Evolutionary conservation across 2,888 invertebrate species (phyloP), one percentile per base, ranked within the genome.

Genomic region (Apotomis capreana): DNA sequence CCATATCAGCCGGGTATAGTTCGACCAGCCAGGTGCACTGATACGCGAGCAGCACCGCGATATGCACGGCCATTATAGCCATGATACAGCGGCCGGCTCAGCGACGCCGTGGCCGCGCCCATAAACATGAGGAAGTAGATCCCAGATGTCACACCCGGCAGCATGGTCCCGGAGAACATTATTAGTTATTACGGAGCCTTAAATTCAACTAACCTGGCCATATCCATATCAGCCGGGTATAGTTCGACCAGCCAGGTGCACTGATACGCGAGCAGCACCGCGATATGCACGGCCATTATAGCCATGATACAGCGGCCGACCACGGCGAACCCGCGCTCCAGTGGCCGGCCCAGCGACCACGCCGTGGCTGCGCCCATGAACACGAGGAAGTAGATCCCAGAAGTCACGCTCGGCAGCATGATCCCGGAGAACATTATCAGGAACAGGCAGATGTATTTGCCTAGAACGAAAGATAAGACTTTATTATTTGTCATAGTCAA

Each of bases 121-220:
- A 99, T 94, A 88, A 99, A 99, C 70, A 96, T 94, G 68, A 98
- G 83, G 89, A 97, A 98, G 89, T 99, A 99, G 59, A 98, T 94
- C 9, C 96, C 96, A 55, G 97, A 97, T 36, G 96, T 95, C 46
- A 97, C 92, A 68, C 98, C 97, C 1, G 99, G 99, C 58, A 96
- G 95, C 84, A 98, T 91, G 74, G 96, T 95, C 0, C 96, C 97
- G 9, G 96, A 95, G 77, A 95, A 91, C 90, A 96, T 96, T 79
- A 97, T 89, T 6, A 95, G 92, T n/a, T n/a, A n/a, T 44, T 44
- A 8, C 8, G 44, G 5, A 44, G 44, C 44, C 44, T 51, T 60
- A 60, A 65, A 26, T 54, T 36, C 10, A 10, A 13, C n/a, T 59
- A 64, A 65, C 65, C 97, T 96, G n/a, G 97, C 95, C 81, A 96